Base-by-base conservation (phyloP, 2,113 vertebrate genomes). In the Hoplias malabaricus region DNA sequence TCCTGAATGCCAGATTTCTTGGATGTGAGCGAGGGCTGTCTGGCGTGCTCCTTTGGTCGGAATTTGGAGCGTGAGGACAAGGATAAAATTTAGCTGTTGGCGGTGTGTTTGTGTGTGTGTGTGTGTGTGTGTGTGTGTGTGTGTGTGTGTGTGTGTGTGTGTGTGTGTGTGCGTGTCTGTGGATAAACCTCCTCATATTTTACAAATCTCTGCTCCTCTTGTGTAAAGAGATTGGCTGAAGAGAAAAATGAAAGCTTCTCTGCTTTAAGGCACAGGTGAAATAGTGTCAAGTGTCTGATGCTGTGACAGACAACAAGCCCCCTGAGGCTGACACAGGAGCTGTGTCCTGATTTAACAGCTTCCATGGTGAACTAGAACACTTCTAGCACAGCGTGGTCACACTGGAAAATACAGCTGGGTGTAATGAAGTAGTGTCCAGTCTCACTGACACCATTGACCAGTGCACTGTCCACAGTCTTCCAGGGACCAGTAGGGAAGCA, bases 21-120 rank as follows among this genome's bases (percentile, higher is more conserved):
- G 80, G 81, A 84, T 85, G 84, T 83, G 87, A 75, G 82, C 54
- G 77, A 73, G 0, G 81, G 83, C 82, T 82, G 86, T 89, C 87
- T 91, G 89, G 88, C 85, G 78, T 82, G 85, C 84, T 89, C 85
- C 87, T 83, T 84, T 85, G 77, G 87, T 84, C 85, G 84, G 87
- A 88, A 77, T 86, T 86, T 69, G 85, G 84, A 86, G 84, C 78
- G 81, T 76, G 77, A 84, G 85, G 86, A 86, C 85, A 87, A 83
- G 86, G 88, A 89, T 88, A 89, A 87, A 80, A 83, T 87, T 88
- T 84, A 87, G 88, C 85, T 80, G 77, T 77, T 81, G 86, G 31
- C 34, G n/a, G 65, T 48, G 7, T 40, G 59, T 65, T 27, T 46
- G 34, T 43, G 29, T 9, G 54, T 43, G 31, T 53, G 42, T 43